Evolutionary conservation across 2,113 vertebrate genomes (phyloP).

Genomic region (Syngnathoides biaculeatus): DNA sequence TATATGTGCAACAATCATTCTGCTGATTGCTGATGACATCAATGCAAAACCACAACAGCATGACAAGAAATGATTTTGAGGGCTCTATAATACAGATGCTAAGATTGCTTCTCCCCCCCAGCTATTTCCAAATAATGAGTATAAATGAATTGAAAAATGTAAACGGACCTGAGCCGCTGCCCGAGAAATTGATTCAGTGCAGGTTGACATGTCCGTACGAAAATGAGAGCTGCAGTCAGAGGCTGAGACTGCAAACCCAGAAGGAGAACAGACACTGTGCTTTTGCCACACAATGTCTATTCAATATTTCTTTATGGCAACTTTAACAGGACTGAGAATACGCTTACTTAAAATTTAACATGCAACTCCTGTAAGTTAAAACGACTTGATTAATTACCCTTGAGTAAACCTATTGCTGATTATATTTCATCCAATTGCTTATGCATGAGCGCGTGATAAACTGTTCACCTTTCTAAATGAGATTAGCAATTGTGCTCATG

Average conservation of each 20-base stretch:
- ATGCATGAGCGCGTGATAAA: conserved; percentile 47
- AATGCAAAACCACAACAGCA: conserved; percentile 54
- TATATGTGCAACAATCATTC: conserved; percentile 36
- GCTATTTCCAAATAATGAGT: conserved; percentile 62
- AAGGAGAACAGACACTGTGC: conserved; percentile 17
- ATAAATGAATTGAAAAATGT: conserved; percentile 69
- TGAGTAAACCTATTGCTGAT: conserved; percentile 34
- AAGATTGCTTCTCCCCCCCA: conserved; percentile 56
- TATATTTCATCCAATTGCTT: conserved; percentile 30
- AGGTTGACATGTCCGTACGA: conserved; percentile 38
- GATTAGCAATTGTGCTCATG: conserved; percentile 24
- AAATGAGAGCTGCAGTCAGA: conserved; percentile 38
- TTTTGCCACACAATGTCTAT: conserved; percentile 7
- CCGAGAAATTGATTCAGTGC: conserved; percentile 60
- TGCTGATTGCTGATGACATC: conserved; percentile 43
- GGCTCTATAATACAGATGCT: conserved; percentile 54
- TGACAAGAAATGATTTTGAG: conserved; percentile 54
- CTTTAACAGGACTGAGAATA: conserved; percentile 11
- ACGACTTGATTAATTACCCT: conserved; percentile 38
- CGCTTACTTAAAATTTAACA: conserved; percentile 11
- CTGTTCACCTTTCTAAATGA: conserved; percentile 36
- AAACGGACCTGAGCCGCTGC: conserved; percentile 42
- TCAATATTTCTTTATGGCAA: conserved; percentile 3
- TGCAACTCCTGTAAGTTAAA: conserved; percentile 25
- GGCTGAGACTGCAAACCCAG: conserved; percentile 10